Percentiles rank a stretch among this genome's conserved stretches.
Evolutionary conservation across 2,113 vertebrate genomes (phyloP).

Genomic region (Alexandromys fortis): DNA sequence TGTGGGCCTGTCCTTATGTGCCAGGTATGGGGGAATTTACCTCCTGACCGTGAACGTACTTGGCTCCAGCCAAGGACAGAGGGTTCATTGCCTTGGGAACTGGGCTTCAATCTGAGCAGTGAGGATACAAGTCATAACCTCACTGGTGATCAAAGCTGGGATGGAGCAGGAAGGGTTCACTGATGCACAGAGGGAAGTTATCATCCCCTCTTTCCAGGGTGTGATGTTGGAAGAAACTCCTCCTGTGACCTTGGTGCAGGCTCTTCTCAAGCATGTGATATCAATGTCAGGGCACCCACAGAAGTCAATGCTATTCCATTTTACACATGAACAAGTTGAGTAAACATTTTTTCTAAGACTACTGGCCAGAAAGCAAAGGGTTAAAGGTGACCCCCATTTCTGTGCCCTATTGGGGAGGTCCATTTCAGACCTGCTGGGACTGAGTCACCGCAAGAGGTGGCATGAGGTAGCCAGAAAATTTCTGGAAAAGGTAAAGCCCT

Average conservation of each 20-base stretch:
- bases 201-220: too few species aligned
- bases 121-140: not conserved
- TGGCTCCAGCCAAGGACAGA: not conserved
- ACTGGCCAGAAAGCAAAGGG: not conserved
- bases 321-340: not conserved
- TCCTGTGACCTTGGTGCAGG: not conserved
- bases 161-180: fast-evolving
- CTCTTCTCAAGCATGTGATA: not conserved
- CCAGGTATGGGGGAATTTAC: not conserved
- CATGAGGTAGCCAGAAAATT: not conserved
- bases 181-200: not conserved
- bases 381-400: not conserved
- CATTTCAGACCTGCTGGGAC: not conserved
- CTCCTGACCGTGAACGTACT: not conserved
- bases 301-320: not conserved
- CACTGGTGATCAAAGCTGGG: not conserved
- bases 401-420: not conserved
- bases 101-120: not conserved
- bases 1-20: not conserved
- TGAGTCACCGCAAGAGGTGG: not conserved
- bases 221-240: not conserved
- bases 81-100: not conserved
- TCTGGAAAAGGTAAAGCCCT: not conserved
- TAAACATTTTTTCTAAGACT: not conserved
- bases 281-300: not conserved